phyloP scores from a whole-genome alignment of 1,140 invertebrate genomes.

The Anadara kagoshimensis region DNA sequence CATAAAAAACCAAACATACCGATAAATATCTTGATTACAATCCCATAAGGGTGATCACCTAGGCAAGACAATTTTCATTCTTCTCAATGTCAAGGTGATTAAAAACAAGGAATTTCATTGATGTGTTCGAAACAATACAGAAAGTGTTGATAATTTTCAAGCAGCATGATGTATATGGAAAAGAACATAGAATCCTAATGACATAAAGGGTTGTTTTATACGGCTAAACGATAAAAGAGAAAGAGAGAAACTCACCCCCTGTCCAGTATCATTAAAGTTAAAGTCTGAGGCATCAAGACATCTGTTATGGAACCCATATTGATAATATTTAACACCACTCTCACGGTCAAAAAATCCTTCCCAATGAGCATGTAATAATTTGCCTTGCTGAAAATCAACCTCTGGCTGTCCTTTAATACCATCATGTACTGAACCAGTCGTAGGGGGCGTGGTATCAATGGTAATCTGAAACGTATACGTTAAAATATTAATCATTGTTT shows the following conservation, averaged over 20 bases:
- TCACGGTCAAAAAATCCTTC: conserved; percentile 53
- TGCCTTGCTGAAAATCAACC: conserved; percentile 39
- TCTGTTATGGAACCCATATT: conserved; percentile 50
- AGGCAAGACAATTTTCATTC: too few species aligned
- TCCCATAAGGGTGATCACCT: too few species aligned
- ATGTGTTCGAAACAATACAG: too few species aligned
- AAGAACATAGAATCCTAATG: too few species aligned
- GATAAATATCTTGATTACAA: too few species aligned
- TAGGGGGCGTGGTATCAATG: conserved; percentile 43
- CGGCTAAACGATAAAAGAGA: neutral
- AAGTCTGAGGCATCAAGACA: neutral
- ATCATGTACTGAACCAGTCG: conserved; percentile 43
- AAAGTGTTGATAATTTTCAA: too few species aligned
- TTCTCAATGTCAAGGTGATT: too few species aligned
- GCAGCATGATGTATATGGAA: too few species aligned
- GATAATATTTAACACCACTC: conserved; percentile 47
- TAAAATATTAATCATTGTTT: neutral
- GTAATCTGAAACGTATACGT: conserved; percentile 27
- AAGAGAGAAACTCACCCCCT: too few species aligned
- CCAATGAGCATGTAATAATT: conserved; percentile 42
- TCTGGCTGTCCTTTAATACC: conserved; percentile 36
- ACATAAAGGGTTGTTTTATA: too few species aligned
- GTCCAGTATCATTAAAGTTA: neutral
- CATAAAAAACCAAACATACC: too few species aligned
- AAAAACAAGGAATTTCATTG: too few species aligned